A percentile compares a stretch with the other conserved stretches of the same genome.
Evolutionary conservation across 1,140 invertebrate species (phyloP).

Genomic region (Penaeus vannamei): DNA sequence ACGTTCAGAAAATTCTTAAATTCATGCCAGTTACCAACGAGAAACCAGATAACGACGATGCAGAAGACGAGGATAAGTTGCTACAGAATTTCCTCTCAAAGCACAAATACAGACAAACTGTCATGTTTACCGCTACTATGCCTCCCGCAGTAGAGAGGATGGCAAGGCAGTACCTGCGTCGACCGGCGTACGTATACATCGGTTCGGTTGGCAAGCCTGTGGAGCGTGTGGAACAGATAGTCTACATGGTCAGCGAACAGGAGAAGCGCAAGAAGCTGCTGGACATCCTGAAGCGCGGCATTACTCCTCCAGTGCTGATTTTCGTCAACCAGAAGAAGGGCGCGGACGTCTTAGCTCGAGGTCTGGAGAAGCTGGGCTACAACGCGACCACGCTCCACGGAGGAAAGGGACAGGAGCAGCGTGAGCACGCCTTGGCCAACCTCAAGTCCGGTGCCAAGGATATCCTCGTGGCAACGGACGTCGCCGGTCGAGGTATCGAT

Average conservation of each 20-base stretch:
- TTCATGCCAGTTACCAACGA: slow-evolving; percentile 99
- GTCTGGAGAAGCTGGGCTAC: slow-evolving; percentile 96
- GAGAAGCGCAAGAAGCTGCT: slow-evolving; percentile 94
- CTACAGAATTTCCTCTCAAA: slow-evolving; percentile 97
- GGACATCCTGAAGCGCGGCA: slow-evolving; percentile 86
- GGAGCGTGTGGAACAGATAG: slow-evolving; percentile 97
- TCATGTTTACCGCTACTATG: slow-evolving; percentile 99
- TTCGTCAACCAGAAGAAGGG: slow-evolving; percentile 99
- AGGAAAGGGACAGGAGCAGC: slow-evolving; percentile 99
- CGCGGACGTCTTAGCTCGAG: slow-evolving; percentile 97
- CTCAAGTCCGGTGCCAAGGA: slow-evolving; percentile 92
- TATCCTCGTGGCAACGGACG: slow-evolving; percentile 99
- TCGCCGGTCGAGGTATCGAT: slow-evolving; percentile 99
- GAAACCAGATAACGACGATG: slow-evolving; percentile 98
- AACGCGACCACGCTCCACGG: slow-evolving; percentile 98
- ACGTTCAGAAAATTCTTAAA: slow-evolving; percentile 95
- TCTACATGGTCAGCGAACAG: slow-evolving; percentile 94
- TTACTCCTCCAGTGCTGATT: slow-evolving; percentile 98
- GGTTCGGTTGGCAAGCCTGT: slow-evolving; percentile 98
- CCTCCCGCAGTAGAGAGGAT: slow-evolving; percentile 96
- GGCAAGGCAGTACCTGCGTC: slow-evolving; percentile 92
- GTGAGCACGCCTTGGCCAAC: slow-evolving; percentile 97
- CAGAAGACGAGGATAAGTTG: slow-evolving; percentile 93
- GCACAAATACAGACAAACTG: slow-evolving; percentile 97
- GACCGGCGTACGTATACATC: slow-evolving; percentile 98